These are phyloP conservation scores for Mystacornis crossleyi DNA, from an alignment of 2,113 vertebrate genomes.

Conservation along the genomic window DNA sequence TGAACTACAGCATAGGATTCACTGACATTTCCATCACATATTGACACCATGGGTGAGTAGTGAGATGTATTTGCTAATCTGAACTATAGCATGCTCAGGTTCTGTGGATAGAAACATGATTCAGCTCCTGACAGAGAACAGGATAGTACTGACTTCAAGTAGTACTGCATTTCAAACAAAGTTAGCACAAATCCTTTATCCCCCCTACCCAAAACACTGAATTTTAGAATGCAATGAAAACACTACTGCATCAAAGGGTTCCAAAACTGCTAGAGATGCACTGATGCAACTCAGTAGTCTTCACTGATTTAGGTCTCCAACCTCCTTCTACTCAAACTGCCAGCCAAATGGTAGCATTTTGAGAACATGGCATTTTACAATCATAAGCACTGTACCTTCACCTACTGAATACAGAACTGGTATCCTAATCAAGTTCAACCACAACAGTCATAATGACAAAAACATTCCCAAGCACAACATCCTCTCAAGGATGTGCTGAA, in stretches of 20 bases:
- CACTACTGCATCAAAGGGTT: not conserved
- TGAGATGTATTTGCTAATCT: not conserved
- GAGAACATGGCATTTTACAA: not conserved
- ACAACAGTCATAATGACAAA: not conserved
- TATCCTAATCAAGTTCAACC: not conserved
- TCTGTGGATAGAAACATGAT: not conserved
- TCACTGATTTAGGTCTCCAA: not conserved
- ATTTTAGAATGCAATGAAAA: not conserved
- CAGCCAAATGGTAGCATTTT: not conserved
- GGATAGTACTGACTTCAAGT: not conserved
- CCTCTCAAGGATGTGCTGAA: not conserved
- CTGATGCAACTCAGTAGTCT: not conserved
- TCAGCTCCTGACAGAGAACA: not conserved
- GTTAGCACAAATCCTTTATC: not conserved
- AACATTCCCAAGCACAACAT: not conserved
- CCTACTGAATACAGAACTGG: not conserved
- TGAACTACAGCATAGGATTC: not conserved
- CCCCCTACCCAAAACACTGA: accelerated
- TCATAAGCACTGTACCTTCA: not conserved
- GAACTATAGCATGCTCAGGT: not conserved
- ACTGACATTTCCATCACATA: not conserved
- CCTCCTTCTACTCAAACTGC: not conserved
- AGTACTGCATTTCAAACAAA: not conserved
- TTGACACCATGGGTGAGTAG: not conserved
- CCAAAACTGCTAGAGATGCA: not conserved